Evolutionary conservation across 2,888 invertebrate genomes (phyloP).

Genomic region (Aromia moschata): DNA sequence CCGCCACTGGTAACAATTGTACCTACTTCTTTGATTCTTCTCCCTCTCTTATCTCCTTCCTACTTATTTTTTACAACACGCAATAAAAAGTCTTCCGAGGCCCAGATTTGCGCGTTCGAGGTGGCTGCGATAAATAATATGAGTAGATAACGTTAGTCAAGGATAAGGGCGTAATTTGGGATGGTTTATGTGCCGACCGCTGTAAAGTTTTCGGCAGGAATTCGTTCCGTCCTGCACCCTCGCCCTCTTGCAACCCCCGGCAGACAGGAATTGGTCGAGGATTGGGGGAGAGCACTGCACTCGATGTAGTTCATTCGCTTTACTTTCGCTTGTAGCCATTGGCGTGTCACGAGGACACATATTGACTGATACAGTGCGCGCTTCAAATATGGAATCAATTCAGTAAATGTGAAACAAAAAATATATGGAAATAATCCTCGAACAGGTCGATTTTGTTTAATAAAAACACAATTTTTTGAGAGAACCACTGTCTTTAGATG

Average conservation of each 20-base stretch:
- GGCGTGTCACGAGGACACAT: too few species aligned
- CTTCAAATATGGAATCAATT: too few species aligned
- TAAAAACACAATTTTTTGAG: too few species aligned
- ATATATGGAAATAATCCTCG: too few species aligned
- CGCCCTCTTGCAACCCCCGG: conserved; percentile 30
- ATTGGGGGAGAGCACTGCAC: conserved; percentile 33
- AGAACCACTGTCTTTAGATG: too few species aligned
- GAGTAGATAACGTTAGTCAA: conserved; percentile 9
- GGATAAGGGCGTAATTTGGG: conserved; percentile 1
- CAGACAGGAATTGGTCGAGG: conserved; percentile 19
- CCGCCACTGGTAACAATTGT: too few species aligned
- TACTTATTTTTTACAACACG: conserved; percentile 7
- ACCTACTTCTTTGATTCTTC: too few species aligned
- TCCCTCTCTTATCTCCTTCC: neutral
- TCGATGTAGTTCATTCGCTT: conserved; percentile 37
- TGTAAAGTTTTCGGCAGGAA: conserved; percentile 11
- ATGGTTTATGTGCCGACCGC: conserved; percentile 10
- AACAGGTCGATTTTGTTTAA: too few species aligned
- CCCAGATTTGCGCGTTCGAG: neutral
- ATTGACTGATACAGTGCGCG: too few species aligned
- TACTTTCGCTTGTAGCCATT: conserved; percentile 28
- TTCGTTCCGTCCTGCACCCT: conserved; percentile 16
- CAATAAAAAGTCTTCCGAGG: conserved; percentile 1
- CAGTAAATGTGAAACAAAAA: too few species aligned
- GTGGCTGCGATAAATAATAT: conserved; percentile 5